Conservation (phyloP, 2,888 invertebrate genomes). For the Brenthis daphne region DNA sequence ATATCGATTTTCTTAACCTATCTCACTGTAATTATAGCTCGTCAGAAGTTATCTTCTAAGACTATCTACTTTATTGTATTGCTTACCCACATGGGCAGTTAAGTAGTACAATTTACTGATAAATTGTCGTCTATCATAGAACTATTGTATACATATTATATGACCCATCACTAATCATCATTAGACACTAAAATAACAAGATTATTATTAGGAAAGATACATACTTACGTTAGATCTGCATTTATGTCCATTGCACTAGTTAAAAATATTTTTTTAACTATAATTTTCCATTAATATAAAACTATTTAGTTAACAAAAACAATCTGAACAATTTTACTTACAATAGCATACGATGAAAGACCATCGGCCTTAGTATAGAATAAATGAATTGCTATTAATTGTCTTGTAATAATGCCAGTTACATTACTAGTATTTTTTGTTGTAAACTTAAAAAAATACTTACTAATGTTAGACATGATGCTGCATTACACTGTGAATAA, state of each 20-base stretch:
- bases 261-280: neutral
- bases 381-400: neutral
- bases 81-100: too few relatives aligned
- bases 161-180: too few relatives aligned
- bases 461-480: slow-evolving; percentile 51
- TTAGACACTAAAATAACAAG: too few relatives aligned
- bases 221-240: slow-evolving; percentile 55
- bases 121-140: too few relatives aligned
- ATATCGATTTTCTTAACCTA: too few relatives aligned
- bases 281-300: slow-evolving; percentile 1
- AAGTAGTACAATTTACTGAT: too few relatives aligned
- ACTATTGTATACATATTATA: too few relatives aligned
- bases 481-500: slow-evolving; percentile 45
- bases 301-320: neutral
- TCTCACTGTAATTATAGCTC: too few relatives aligned
- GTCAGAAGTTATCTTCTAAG: too few relatives aligned
- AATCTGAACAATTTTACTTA: slow-evolving; percentile 38
- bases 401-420: neutral
- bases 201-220: neutral
- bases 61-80: too few relatives aligned
- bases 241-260: slow-evolving; percentile 46
- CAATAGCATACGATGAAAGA: slow-evolving; percentile 42
- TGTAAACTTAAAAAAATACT: slow-evolving; percentile 6
- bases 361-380: slow-evolving; percentile 44
- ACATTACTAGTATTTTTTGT: neutral